phyloP scores from a whole-genome alignment of 2,888 invertebrate genomes.

The Thelaira solivaga region DNA sequence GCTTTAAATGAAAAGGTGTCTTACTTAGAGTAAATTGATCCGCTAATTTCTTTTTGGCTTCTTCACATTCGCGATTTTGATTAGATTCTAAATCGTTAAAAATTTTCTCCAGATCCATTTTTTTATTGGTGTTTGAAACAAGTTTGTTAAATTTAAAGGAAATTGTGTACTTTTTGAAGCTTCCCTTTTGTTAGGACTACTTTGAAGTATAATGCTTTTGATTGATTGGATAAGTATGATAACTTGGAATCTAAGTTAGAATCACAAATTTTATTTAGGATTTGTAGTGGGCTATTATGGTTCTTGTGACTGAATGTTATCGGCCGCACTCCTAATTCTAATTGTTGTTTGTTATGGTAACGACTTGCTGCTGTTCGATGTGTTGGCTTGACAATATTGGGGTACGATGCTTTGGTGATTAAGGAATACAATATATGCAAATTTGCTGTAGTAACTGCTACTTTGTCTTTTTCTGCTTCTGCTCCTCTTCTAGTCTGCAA shows the following conservation, averaged over 20 bases:
- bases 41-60: constrained; percentile 82
- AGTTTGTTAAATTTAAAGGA: not conserved
- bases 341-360: constrained; percentile 56
- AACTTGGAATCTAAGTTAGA: constrained; percentile 47
- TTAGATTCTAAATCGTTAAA: constrained; percentile 84
- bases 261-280: constrained; percentile 11
- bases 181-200: too few species aligned
- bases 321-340: constrained; percentile 24
- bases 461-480: constrained; percentile 61
- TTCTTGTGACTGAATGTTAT: constrained; percentile 4
- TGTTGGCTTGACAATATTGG: constrained; percentile 49
- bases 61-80: constrained; percentile 82
- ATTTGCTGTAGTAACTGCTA: constrained; percentile 50
- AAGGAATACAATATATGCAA: constrained; percentile 37
- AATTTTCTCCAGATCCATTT: constrained; percentile 79
- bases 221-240: constrained; percentile 25
- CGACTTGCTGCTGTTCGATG: constrained; percentile 57
- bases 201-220: too few species aligned
- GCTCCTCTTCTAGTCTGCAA: constrained; percentile 43
- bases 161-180: not conserved
- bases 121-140: not conserved
- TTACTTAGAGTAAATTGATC: constrained; percentile 86
- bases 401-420: constrained; percentile 28
- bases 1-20: constrained; percentile 26
- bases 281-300: constrained; percentile 9